Evolutionary conservation across 2,888 invertebrate species (phyloP), one percentile per base, ranked within the genome.

Genomic region (Scaptomyza tumidula): DNA sequence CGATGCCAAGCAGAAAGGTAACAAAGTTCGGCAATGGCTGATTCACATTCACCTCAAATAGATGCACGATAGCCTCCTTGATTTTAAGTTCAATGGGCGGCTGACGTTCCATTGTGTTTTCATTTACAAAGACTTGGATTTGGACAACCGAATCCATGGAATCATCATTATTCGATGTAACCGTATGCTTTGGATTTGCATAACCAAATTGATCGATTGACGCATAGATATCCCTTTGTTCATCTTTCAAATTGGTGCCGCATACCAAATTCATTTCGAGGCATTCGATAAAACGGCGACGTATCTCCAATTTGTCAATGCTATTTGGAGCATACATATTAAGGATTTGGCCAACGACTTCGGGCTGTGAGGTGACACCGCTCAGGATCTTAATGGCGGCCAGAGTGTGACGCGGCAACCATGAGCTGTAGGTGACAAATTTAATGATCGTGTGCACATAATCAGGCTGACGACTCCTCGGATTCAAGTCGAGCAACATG

Each of bases 1-100:
- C 96, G 91, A 98, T 98, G 0, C 98, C 98, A 2, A 98, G 94
- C 50, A 99, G 93, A 90, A 96, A 97, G 90, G 98, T 97, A 0
- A 97, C 95, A 9, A 99, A 93, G 92, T 98, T 98, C 2, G 98
- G 98, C 19, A 96, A 93, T 0, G 96, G 95, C 56, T 96, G 95
- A 5, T 94, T 94, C 57, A 98, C 93, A 87, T 96, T 95, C 75
- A 96, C 95, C 90, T 97, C 95, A 87, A 98, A 91, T 5, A 98
- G 92, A 78, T 94, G 92, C 14, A 98, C 92, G 59, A 98, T 94
- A 13, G 95, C 94, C 85, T 95, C 95, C 91, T 92, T 91, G 43
- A 91, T 89, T 67, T 90, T 86, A 39, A 91, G 68, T 41, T 90
- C 90, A 10, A 90, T 88, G 64, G 88, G 54, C 0, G 82, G 79